Conservation (phyloP, 1,140 invertebrate genomes). For the Wiebesia pumilae region DNA sequence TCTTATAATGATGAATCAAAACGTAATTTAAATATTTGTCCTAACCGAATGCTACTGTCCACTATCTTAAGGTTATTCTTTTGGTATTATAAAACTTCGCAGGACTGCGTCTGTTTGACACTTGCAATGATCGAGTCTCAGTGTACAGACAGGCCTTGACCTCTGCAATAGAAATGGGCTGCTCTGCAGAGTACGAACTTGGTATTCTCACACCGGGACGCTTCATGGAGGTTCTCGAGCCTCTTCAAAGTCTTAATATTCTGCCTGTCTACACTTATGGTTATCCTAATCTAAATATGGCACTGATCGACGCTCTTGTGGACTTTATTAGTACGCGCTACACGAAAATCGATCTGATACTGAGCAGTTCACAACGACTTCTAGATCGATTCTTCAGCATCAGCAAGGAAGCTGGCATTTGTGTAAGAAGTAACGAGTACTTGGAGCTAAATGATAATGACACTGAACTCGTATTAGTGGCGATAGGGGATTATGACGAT, state of each 20-base stretch:
- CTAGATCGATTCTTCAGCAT: constrained; percentile 59
- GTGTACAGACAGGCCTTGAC: constrained; percentile 66
- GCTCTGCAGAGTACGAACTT: constrained; percentile 63
- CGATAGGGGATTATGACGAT: constrained; percentile 59
- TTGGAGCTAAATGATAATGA: background rate
- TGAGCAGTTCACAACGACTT: constrained; percentile 55
- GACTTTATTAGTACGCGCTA: constrained; percentile 64
- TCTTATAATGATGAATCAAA: too few relatives aligned
- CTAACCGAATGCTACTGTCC: too few relatives aligned
- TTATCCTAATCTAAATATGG: constrained; percentile 60
- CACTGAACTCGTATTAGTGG: constrained; percentile 58
- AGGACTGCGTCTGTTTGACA: constrained; percentile 69
- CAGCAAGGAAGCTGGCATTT: constrained; percentile 63
- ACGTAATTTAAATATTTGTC: too few relatives aligned
- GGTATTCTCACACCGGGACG: constrained; percentile 63
- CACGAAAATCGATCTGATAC: constrained; percentile 62
- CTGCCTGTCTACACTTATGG: constrained; percentile 64
- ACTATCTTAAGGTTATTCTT: too few relatives aligned
- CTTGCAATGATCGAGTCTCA: constrained; percentile 65
- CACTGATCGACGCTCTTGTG: constrained; percentile 61
- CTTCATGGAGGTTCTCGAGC: constrained; percentile 60
- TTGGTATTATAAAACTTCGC: background rate
- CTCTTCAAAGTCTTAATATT: constrained; percentile 63
- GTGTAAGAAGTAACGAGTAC: constrained; percentile 61
- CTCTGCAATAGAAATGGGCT: constrained; percentile 62